Percentiles rank a stretch among this genome's conserved stretches.
Conservation (phyloP, 2,797 vertebrate genomes). For the Micromesistius poutassou region DNA sequence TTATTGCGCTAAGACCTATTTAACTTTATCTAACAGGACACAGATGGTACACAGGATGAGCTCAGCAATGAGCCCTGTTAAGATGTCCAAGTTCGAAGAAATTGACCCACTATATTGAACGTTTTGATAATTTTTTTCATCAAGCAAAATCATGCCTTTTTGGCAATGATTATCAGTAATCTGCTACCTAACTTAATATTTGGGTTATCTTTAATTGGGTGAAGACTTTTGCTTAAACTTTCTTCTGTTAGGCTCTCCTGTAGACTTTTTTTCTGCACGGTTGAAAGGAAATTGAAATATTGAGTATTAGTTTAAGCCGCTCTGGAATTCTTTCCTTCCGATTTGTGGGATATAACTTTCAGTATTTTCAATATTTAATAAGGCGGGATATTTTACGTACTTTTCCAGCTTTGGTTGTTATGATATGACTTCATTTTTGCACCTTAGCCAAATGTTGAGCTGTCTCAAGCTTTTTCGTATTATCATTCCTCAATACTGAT, state of each 20-base stretch:
- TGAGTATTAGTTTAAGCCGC: no score
- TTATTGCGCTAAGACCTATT: conserved; percentile 15
- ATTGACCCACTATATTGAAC: background rate
- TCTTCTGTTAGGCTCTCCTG: background rate
- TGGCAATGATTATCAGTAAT: background rate
- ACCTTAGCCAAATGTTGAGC: no score
- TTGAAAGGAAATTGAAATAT: background rate
- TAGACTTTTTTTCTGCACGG: background rate
- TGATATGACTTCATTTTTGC: background rate
- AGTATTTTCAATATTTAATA: background rate
- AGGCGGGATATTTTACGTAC: background rate
- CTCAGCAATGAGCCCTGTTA: background rate
- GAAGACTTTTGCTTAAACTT: background rate
- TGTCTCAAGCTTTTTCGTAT: no score
- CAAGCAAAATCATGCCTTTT: background rate
- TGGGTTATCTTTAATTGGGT: background rate
- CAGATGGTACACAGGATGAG: conserved; percentile 53
- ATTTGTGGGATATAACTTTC: no score
- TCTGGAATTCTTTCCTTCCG: no score
- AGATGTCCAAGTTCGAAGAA: background rate
- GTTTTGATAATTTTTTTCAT: background rate
- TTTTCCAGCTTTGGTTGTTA: background rate
- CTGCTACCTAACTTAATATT: background rate
- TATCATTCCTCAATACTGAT: no score
- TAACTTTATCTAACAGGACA: conserved; percentile 48